phyloP scores from a whole-genome alignment of 2,888 invertebrate species.

The Apodemia duryi region DNA sequence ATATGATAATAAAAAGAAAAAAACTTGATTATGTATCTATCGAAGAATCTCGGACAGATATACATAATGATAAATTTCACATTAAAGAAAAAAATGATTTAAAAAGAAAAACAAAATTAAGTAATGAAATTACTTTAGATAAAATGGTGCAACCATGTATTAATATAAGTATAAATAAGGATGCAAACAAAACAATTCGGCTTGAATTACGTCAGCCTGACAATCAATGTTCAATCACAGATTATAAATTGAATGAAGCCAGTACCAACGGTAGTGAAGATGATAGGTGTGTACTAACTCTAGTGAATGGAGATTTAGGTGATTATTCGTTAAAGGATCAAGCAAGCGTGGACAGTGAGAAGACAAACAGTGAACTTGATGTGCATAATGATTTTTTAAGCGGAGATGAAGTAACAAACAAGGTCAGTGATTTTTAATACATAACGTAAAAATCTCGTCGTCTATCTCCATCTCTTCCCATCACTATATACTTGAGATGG shows the following conservation, averaged over 20 bases:
- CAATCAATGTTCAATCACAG: slow-evolving; percentile 29
- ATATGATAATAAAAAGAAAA: slow-evolving; percentile 49
- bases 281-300: slow-evolving; percentile 31
- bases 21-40: slow-evolving; percentile 39
- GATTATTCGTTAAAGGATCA: slow-evolving; percentile 44
- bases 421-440: slow-evolving; percentile 42
- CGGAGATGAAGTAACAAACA: slow-evolving; percentile 39
- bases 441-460: no score
- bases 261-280: slow-evolving; percentile 28
- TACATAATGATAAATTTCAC: slow-evolving; percentile 36
- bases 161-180: slow-evolving; percentile 56
- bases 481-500: no score
- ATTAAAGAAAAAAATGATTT: slow-evolving; percentile 39
- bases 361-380: slow-evolving; percentile 31
- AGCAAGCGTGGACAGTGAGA: slow-evolving; percentile 36
- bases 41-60: slow-evolving; percentile 28
- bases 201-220: slow-evolving; percentile 51
- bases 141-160: slow-evolving; percentile 45
- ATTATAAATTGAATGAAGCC: slow-evolving; percentile 25
- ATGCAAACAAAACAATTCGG: slow-evolving; percentile 53
- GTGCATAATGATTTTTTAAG: slow-evolving; percentile 42
- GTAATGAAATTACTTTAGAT: slow-evolving; percentile 40
- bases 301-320: slow-evolving; percentile 38
- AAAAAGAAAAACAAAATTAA: slow-evolving; percentile 48
- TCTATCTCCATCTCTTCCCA: no score